These are phyloP conservation scores for Dexiosoma caninum DNA, from an alignment of 2,888 invertebrate genomes.

Conservation along the genomic window DNA sequence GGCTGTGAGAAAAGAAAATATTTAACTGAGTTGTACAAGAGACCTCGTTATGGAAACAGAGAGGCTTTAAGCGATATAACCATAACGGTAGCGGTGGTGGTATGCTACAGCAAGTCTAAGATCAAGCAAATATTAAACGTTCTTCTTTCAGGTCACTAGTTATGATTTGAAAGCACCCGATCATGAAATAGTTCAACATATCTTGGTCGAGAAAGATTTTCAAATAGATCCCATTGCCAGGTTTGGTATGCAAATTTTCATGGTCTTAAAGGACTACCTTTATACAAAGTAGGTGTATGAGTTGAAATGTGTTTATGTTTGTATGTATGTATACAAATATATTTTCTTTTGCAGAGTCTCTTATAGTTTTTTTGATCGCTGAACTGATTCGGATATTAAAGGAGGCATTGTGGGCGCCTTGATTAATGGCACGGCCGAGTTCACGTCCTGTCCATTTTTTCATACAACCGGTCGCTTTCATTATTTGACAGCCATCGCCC, in stretches of 20 bases:
- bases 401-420: constrained; percentile 73
- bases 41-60: constrained; percentile 70
- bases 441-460: constrained; percentile 66
- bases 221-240: constrained; percentile 70
- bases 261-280: constrained; percentile 68
- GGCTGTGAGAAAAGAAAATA: constrained; percentile 65
- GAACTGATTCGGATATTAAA: constrained; percentile 69
- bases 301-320: neutral
- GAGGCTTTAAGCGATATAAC: constrained; percentile 69
- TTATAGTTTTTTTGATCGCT: constrained; percentile 64
- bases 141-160: constrained; percentile 65
- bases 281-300: constrained; percentile 72
- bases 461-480: constrained; percentile 65
- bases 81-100: constrained; percentile 71
- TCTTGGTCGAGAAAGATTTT: constrained; percentile 65
- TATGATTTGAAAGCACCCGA: constrained; percentile 66
- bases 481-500: constrained; percentile 61
- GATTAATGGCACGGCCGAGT: constrained; percentile 68
- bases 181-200: constrained; percentile 63
- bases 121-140: too few relatives aligned
- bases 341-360: constrained; percentile 61
- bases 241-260: constrained; percentile 67
- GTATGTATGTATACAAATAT: too few relatives aligned
- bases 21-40: constrained; percentile 67
- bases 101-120: constrained; percentile 60